These are phyloP conservation scores for Pogona vitticeps DNA, from an alignment of 2,113 vertebrate species.

Conservation along the genomic window DNA sequence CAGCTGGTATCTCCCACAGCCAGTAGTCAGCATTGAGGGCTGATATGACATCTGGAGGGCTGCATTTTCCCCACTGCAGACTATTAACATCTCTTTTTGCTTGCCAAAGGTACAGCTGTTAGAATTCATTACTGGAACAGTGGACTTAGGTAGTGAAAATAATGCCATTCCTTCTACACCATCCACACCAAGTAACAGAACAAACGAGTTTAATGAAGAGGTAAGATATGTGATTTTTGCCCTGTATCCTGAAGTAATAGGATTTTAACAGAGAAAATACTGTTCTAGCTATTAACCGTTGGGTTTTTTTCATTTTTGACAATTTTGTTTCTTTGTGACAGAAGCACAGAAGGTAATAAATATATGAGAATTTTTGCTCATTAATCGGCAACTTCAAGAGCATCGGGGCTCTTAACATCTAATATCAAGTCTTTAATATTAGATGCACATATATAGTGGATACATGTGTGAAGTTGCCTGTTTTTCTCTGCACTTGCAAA, in stretches of 20 bases:
- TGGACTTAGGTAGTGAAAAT: slow-evolving; percentile 47
- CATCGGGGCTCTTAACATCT: no score
- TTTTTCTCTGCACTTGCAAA: no score
- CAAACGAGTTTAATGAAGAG: slow-evolving; percentile 61
- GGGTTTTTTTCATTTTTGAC: neutral
- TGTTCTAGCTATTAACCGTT: neutral
- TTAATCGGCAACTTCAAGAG: neutral
- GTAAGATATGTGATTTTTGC: slow-evolving; percentile 54
- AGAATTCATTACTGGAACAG: slow-evolving; percentile 81
- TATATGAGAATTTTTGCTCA: no score
- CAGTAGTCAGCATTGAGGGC: no score
- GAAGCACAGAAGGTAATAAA: no score
- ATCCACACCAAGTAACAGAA: slow-evolving; percentile 65
- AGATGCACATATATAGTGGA: no score
- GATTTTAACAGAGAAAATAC: neutral
- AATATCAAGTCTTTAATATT: neutral
- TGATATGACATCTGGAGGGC: neutral
- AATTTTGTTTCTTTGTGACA: no score
- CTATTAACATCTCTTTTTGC: slow-evolving; percentile 15
- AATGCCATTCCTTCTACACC: slow-evolving; percentile 47
- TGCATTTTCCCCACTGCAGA: neutral
- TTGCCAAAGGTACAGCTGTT: slow-evolving; percentile 81
- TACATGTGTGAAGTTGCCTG: no score
- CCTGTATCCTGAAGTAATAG: neutral
- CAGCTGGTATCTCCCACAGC: no score